These are phyloP conservation scores for Chaetodon auriga DNA, from an alignment of 2,113 vertebrate species.

Conservation along the genomic window DNA sequence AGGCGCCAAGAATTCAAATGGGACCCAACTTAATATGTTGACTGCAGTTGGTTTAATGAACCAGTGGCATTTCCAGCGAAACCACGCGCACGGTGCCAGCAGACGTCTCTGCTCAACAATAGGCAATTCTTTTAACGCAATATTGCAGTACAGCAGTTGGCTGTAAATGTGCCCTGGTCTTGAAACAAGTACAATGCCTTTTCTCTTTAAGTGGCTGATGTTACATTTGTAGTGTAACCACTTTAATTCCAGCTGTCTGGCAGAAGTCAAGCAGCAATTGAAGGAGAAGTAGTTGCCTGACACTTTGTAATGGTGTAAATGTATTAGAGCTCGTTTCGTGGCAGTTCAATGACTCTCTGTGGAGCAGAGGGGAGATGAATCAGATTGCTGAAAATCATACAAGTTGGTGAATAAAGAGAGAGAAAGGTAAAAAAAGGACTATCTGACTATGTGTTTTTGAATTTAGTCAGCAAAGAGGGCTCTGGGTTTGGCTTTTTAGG, in stretches of 20 bases:
- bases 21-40: constrained; percentile 76
- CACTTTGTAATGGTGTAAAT: constrained; percentile 66
- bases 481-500: constrained; percentile 45
- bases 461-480: constrained; percentile 33
- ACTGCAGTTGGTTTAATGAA: constrained; percentile 81
- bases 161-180: constrained; percentile 65
- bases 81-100: constrained; percentile 48
- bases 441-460: constrained; percentile 35
- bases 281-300: constrained; percentile 61
- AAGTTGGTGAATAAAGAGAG: constrained; percentile 41
- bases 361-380: constrained; percentile 49
- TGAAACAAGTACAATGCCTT: constrained; percentile 65
- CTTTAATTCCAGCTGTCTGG: constrained; percentile 70
- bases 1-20: constrained; percentile 71
- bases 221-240: constrained; percentile 67
- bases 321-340: constrained; percentile 48
- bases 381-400: constrained; percentile 42
- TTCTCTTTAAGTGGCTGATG: constrained; percentile 68
- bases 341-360: constrained; percentile 55
- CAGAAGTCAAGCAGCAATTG: constrained; percentile 59
- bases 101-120: constrained; percentile 69
- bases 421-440: constrained; percentile 21
- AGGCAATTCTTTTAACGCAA: constrained; percentile 71
- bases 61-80: constrained; percentile 79
- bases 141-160: constrained; percentile 54